Base-by-base conservation (phyloP, 2,888 invertebrate species). In the Anorthoa munda region DNA sequence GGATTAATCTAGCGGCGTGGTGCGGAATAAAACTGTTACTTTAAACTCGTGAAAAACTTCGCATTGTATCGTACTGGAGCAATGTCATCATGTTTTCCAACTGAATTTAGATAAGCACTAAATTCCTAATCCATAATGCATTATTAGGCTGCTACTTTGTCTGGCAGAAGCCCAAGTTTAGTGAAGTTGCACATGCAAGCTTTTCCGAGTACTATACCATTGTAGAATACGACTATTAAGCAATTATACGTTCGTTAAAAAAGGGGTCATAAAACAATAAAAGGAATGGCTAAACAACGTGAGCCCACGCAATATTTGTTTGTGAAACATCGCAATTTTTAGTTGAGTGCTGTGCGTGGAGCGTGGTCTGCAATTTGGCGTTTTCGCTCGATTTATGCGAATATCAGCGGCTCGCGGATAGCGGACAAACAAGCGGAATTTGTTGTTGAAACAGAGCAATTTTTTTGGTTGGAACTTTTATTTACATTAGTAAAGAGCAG, bases 351-450 rank as follows among this genome's bases (percentile, higher is more conserved):
- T 87, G 92, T 92, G 88, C 90, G 93, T 93, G 93, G 93, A 92
- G 92, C 94, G 94, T 93, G 88, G 92, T 91, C 86, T 90, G 95
- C 95, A 95, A 95, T 96, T 96, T 94, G 93, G 93, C 92, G 92
- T 93, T 95, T 95, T 91, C 93, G 91, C 92, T 91, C 92, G 92
- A 95, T 96, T 96, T 96, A 96, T 95, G 94, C 87, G 94, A 92
- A 93, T 93, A 94, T 94, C 94, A 93, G 90, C 90, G 91, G 82
- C 89, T 90, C 92, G 93, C 91, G 93, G 94, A 94, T 93, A 94
- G 93, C 93, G 94, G 90, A 92, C 94, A 94, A 95, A 96, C 95
- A 95, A 94, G 93, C 89, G 90, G 89, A 93, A 94, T 94, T 94
- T 93, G 93, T 94, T 93, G 92, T 91, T 91, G 90, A 91, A 92